Base-by-base conservation (phyloP, 2,113 vertebrate species). In the Hippocampus zosterae region DNA sequence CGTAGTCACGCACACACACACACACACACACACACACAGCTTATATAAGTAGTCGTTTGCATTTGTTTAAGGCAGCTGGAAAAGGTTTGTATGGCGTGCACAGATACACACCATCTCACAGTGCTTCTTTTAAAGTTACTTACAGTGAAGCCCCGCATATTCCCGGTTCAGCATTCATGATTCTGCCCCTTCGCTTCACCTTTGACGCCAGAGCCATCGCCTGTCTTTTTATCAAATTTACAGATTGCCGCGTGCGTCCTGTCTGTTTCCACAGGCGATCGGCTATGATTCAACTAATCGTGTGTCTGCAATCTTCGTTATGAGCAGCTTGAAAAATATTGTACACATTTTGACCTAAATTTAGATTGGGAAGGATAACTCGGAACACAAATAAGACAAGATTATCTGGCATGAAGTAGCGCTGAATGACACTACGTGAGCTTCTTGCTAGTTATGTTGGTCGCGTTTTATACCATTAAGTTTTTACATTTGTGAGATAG, bases 21-120 rank as follows among this genome's bases (percentile, higher is more conserved):
- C 40, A 55, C 27, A 46, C 23, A 66, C 8, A 70, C 44, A 19
- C 21, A 50, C 44, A 48, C 65, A 33, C 16, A n/a, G 5, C 33
- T 46, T 59, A 81, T 21, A 67, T n/a, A 82, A 67, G 65, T 13
- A 75, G 65, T 79, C 40, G 11, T 69, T 68, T 67, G 70, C 75
- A 74, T 79, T 76, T 68, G 25, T 69, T 83, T 91, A 92, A 92
- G 91, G 92, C 92, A 90, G 80, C 78, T 71, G 69, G 81, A 87
- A 66, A 70, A 84, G 81, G 63, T 69, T 78, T 75, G 77, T 76
- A 81, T 83, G 83, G 80, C 74, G 84, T 76, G 5, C 70, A 52
- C 67, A 66, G 72, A 71, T 60, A 68, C 71, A 80, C 70, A 78
- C 78, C 69, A 60, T 68, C 66, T 75, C 77, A 79, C 65, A 18